Conservation (phyloP, 2,888 invertebrate genomes). For the Calliphora vomitoria region DNA sequence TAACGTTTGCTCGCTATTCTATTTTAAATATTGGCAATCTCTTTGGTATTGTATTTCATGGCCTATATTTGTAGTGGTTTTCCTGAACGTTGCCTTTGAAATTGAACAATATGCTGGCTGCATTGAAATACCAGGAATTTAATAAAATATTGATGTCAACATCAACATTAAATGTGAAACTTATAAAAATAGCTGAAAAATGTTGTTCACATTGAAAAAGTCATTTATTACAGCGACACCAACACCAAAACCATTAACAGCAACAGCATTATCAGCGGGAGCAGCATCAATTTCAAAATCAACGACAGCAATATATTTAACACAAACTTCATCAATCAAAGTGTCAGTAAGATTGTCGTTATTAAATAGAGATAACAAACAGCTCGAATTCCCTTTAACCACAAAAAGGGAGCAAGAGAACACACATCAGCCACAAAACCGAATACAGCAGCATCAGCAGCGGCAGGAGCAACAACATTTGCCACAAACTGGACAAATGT, state of each 20-base stretch:
- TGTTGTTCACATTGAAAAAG: conserved; percentile 64
- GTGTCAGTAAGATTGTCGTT: conserved; percentile 31
- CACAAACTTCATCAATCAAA: conserved; percentile 48
- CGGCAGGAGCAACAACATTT: not conserved
- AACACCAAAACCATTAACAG: conserved; percentile 12
- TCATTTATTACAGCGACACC: conserved; percentile 37
- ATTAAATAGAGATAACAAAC: conserved; percentile 6
- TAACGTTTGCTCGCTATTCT: not conserved
- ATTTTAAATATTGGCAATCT: conserved; percentile 41
- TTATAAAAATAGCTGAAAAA: conserved; percentile 47
- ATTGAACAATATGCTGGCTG: conserved; percentile 52
- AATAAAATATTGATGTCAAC: conserved; percentile 59
- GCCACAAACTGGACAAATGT: conserved; percentile 57
- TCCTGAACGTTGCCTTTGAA: conserved; percentile 9
- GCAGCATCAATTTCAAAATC: not conserved
- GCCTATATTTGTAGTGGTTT: conserved; percentile 36
- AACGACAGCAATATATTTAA: conserved; percentile 4
- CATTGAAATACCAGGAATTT: conserved; percentile 32
- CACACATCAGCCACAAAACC: not conserved
- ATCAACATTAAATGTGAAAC: conserved; percentile 18
- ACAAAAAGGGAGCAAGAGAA: not conserved
- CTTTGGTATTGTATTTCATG: conserved; percentile 33
- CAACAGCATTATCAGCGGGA: not conserved
- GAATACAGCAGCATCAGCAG: not conserved
- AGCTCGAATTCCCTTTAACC: not conserved